Evolutionary conservation across 2,797 vertebrate genomes (phyloP), one percentile per base, ranked within the genome.

Genomic region (Urosaurus nigricauda): DNA sequence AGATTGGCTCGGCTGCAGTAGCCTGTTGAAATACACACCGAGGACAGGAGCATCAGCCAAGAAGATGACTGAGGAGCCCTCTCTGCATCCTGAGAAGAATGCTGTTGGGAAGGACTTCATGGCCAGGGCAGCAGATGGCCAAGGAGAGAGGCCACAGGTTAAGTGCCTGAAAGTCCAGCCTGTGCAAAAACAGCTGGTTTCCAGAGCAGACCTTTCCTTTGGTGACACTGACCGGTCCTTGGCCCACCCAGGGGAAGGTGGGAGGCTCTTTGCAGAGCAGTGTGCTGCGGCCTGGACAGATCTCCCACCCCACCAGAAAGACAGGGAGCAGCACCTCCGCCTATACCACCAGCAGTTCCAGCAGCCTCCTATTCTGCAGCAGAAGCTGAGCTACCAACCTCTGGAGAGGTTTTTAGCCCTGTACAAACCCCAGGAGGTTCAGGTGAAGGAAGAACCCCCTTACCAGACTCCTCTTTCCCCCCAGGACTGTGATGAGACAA

Each of bases 271-370:
- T 14, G 0, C 65, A 26, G 89, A 90, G 65, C 87, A 87, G 1
- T 87, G 81, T 16, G 32, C 90, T 4, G 95, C 92, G 73, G 71
- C 85, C 0, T 95, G 95, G 95, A 85, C 90, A 26, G 81, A 87
- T 6, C 79, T 94, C 32, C 92, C 94, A 65, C 87, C 85, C 0
- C 94, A 93, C 63, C 96, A 98, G 88, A 96, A 95, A 40, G 97
- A 98, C 86, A 97, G 96, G 79, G 97, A 98, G 90, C 97, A 95
- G 3, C 98, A 98, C 93, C 94, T 99, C 88, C 97, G 95, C 86
- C 94, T 94, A 89, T 99, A 98, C 94, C 98, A 99, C 91, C 97
- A 98, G 95, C 97, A 98, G 90, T 97, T 99, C 87, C 98, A 99
- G 93, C 97, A 98, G 73, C 96, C 96, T 5, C 96, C 94, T 85